Base-by-base conservation (phyloP, 2,113 vertebrate species). In the Coryphaenoides rupestris region DNA sequence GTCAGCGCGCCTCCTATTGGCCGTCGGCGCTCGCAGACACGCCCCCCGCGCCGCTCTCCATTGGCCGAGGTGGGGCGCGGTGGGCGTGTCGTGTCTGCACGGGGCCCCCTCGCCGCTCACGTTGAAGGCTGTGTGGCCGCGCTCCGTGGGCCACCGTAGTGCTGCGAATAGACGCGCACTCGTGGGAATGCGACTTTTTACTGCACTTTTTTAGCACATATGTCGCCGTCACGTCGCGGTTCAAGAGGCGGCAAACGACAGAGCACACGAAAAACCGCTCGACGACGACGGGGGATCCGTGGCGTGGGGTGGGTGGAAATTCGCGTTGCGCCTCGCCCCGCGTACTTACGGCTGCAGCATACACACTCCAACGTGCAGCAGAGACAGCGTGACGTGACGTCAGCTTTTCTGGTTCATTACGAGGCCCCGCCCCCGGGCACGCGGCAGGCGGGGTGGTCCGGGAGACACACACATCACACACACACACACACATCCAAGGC, bases 91-190 rank as follows among this genome's bases (percentile, higher is more conserved):
- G n/a, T n/a, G n/a, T n/a, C 55, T 0, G 75, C 88, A 90, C 89
- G 87, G 63, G 88, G 84, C 79, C n/a, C n/a, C n/a, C n/a, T 55
- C 21, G 0, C 9, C 0, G 0, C 45, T 88, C 89, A 90, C 89
- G 88, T 90, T 88, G 88, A 23, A 59, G 12, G 3, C n/a, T n/a
- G n/a, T n/a, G 60, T 80, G 88, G 13, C 40, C 40, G 40, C 5
- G 40, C 13, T 45, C 40, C 40, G 40, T n/a, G n/a, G n/a, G n/a
- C n/a, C n/a, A n/a, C n/a, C n/a, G n/a, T n/a, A n/a, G 13, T 13
- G 40, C 40, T 45, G 5, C 40, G 13, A 45, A 45, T 13, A 45
- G 40, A 45, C 5, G 13, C 5, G 40, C 5, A 45, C 40, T 6
- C 40, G 5, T 5, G 40, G 40, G 40, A 12, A 45, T 5, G 40